These are phyloP conservation scores for Drosophila hydei DNA, from an alignment of 1,140 invertebrate species.

Conservation along the genomic window DNA sequence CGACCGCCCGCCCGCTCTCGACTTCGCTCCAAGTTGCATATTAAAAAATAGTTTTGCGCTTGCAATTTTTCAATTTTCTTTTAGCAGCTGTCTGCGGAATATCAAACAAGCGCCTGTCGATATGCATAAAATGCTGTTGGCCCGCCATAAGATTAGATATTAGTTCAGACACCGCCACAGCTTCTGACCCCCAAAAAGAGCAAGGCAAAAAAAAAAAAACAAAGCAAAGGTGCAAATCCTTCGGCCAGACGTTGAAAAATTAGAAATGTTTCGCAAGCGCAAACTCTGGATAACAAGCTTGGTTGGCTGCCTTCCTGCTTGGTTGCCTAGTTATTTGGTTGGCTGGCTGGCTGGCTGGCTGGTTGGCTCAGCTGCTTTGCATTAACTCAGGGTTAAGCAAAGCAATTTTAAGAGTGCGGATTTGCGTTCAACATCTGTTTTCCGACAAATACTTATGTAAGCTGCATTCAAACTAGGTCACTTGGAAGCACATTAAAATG, in stretches of 20 bases:
- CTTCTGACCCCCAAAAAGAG: conserved; percentile 5
- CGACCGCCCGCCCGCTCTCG: conserved; percentile 3
- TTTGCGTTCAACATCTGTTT: conserved; percentile 48
- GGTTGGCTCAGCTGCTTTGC: conserved; percentile 68
- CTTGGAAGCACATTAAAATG: conserved; percentile 35
- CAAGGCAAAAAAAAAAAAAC: conserved; percentile 10
- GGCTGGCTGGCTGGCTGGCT: conserved; percentile 19
- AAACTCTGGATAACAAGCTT: conserved; percentile 43
- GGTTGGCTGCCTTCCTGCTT: conserved; percentile 18
- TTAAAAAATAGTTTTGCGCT: conserved; percentile 71
- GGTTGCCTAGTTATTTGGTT: conserved; percentile 13
- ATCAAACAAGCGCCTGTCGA: conserved; percentile 68
- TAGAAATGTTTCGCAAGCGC: conserved; percentile 67
- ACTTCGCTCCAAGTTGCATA: conserved; percentile 52
- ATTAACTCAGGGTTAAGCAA: conserved; percentile 58
- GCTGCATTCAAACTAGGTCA: conserved; percentile 36
- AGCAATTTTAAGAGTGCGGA: conserved; percentile 26
- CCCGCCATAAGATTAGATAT: conserved; percentile 72
- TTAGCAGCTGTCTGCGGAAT: conserved; percentile 68
- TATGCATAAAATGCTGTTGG: conserved; percentile 77
- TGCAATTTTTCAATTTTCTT: conserved; percentile 41
- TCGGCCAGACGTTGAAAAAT: conserved; percentile 72
- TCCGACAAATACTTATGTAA: conserved; percentile 20
- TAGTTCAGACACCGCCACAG: conserved; percentile 62
- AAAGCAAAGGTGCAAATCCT: conserved; percentile 47